Evolutionary conservation across 2,113 vertebrate genomes (phyloP).

Genomic region (Tychaedon coryphoeus): DNA sequence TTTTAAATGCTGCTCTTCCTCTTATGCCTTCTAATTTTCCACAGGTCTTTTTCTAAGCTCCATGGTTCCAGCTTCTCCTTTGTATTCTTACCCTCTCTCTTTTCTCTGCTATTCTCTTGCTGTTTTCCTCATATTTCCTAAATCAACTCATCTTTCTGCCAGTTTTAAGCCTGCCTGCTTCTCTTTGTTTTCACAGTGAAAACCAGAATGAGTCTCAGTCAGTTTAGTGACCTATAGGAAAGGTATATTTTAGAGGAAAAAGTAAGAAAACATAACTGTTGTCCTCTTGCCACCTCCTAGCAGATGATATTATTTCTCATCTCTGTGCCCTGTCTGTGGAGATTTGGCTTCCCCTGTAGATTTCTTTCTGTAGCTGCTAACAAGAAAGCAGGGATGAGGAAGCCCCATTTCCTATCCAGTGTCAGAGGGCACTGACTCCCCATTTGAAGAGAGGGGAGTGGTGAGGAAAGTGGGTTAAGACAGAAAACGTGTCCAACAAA

Average conservation of each 20-base stretch:
- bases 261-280: background rate
- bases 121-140: background rate
- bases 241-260: background rate
- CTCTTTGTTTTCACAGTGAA: background rate
- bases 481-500: fast-evolving
- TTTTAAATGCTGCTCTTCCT: background rate
- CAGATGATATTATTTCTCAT: background rate
- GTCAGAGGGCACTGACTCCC: background rate
- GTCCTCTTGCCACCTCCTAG: background rate
- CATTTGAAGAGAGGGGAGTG: background rate
- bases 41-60: background rate
- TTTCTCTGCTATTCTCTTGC: background rate
- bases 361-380: background rate
- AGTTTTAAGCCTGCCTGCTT: background rate
- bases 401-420: background rate
- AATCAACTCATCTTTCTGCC: background rate
- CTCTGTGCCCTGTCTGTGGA: background rate
- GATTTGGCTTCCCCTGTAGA: background rate
- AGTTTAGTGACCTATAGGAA: background rate
- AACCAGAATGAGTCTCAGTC: background rate
- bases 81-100: background rate
- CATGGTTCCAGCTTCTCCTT: background rate
- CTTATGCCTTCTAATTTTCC: background rate
- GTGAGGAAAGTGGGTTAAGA: background rate
- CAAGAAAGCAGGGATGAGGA: background rate